Base-by-base conservation (phyloP, 1,140 invertebrate species). In the Drosophila orosa region DNA sequence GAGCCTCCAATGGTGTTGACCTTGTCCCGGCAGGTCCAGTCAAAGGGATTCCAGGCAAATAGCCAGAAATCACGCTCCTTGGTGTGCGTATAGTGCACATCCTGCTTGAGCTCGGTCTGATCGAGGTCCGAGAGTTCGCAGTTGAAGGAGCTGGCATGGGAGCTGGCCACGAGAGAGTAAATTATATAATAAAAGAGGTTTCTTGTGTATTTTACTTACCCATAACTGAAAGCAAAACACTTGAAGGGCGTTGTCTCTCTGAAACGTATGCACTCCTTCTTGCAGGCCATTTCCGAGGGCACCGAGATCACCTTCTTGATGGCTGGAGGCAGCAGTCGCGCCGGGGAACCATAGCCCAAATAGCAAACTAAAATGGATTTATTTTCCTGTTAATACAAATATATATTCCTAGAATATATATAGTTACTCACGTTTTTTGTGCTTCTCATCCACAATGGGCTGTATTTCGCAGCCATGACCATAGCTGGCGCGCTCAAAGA, bases 401-500 rank as follows among this genome's bases (percentile, higher is more conserved):
- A 22, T 2, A 8, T 10, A 25, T 12, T 31, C 8, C 3, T 8
- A 2, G 7, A 0, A 4, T 6, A 5, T 6, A 4, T 6, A 5
- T 6, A 3, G 8, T 3, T 15, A 67, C 91, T 83, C 60, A 93
- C 93, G 86, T 50, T 92, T 92, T 37, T 92, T 92, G 62, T 93
- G 92, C 60, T 93, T 93, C 13, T 91, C 91, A 73, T 92, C 91
- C 7, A 91, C 75, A 24, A 92, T 91, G 40, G 92, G 93, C 78
- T 94, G 93, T 2, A 95, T 94, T 90, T 96, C 95, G 69, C 96
- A 96, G 2, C 96, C 96, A 52, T 95, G 94, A 0, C 96, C 96
- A 74, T 95, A 96, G 86, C 96, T 96, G 1, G 95, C 96, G 44
- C 96, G 92, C 55, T 96, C 95, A 63, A 96, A 97, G 22, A 97